Evolutionary conservation across 2,113 vertebrate species (phyloP), one percentile per base, ranked within the genome.

Genomic region (Ictalurus punctatus): DNA sequence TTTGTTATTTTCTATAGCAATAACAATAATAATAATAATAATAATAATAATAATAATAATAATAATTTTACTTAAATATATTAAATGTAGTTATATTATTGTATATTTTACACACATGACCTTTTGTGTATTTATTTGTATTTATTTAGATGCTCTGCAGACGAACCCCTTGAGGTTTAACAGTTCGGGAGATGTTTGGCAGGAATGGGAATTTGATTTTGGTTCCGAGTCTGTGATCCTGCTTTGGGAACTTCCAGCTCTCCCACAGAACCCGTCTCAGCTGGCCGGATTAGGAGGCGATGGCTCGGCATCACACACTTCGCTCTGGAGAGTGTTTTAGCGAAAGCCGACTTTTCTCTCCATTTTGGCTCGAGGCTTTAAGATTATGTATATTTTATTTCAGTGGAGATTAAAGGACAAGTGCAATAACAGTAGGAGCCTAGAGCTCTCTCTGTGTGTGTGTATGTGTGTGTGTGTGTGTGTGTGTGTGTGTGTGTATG

Each of bases 361-460:
- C 23, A 40, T 48, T 67, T 48, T 71, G 56, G 65, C 84, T 86
- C 13, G 27, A 4, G 84, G 67, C 84, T 73, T 73, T 74, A 25
- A 86, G 67, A 73, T 86, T 69, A 73, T 86, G 67, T 59, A 86
- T 86, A 56, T 85, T 86, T 86, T 56, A 86, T 86, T 86, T 56
- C 67, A 58, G 84, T 37, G 52, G 2, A 86, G 84, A 86, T 86
- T 56, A 86, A 86, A 86, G 84, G 84, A 86, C 84, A 73, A 86
- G 84, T 58, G 52, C 84, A 86, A 73, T 86, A 86, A 86, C 65
- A 86, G 67, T 69, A 73, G 81, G 21, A 86, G 65, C 84, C 84
- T 34, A 8, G 67, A 73, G 84, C n/a, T 56, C 1, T 14, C 0
- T 3, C 8, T 71, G 34, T 82, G 78, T 71, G 63, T 80, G 21